Evolutionary conservation across 2,797 vertebrate genomes (phyloP), one percentile per base, ranked within the genome.

Genomic region (Cheracebus regulus): DNA sequence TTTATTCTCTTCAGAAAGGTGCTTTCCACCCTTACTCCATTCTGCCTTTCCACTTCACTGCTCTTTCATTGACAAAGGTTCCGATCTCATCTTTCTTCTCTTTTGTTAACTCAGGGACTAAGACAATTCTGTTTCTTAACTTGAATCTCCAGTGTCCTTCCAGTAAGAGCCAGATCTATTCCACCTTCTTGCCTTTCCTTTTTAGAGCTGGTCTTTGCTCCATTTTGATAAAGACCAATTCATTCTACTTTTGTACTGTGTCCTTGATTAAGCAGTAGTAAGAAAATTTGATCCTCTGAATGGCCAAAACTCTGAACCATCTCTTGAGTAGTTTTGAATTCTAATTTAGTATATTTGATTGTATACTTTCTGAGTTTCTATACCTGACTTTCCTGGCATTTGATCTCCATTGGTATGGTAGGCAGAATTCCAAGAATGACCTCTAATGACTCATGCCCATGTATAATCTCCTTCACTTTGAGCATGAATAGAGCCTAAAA

Each of bases 361-460:
- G 5, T 41, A 2, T 57, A 22, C 11, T 17, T 30, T 57, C 30
- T 20, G 39, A 28, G 30, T 46, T 11, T 61, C 20, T 28, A 12
- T n/a, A 41, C 20, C 14, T 13, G 12, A 55, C 61, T 83, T 57
- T 78, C 55, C 22, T 81, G 44, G 26, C 44, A 33, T 86, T 52
- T 48, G 10, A 12, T 48, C 39, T 61, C 9, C 13, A 44, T n/a
- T 61, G 24, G 7, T 36, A 8, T 46, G 24, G 17, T 44, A 36
- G 50, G 39, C 9, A 44, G 41, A 78, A 70, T 46, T 61, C 26
- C 28, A 33, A 50, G 28, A 33, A 36, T 28, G 14, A 24, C n/a
- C 2, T 7, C 15, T 4, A 20, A 1, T 39, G 76, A 24, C 9
- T 9, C 61, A 13, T 20, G 41, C 33, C 36, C 1, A 1, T 0